Percentiles rank a stretch among this genome's conserved stretches.
These are phyloP conservation scores for Hemibagrus guttatus DNA, from an alignment of 2,797 vertebrate genomes.

Conservation along the genomic window DNA sequence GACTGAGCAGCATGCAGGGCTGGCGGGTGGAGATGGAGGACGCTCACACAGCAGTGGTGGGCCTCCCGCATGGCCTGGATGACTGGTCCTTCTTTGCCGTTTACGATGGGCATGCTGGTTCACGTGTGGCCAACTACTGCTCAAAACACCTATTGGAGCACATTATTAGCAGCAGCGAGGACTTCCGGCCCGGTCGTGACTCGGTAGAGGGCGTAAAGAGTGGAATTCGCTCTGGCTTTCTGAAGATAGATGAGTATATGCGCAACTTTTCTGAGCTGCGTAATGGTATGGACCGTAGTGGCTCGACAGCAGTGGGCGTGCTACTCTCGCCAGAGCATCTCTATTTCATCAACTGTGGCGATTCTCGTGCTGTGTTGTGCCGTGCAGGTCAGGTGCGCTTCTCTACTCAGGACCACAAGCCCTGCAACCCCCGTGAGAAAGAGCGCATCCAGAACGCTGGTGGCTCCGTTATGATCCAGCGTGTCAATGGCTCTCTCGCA, in stretches of 20 bases:
- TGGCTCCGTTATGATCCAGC: conserved; percentile 98
- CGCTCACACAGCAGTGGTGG: conserved; percentile 95
- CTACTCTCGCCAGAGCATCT: conserved; percentile 92
- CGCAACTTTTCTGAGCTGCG: conserved; percentile 97
- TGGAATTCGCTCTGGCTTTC: conserved; percentile 96
- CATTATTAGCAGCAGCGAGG: conserved; percentile 90
- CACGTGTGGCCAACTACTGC: conserved; percentile 97
- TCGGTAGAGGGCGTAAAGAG: conserved; percentile 95
- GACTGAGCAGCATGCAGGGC: conserved; percentile 99
- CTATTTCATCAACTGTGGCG: conserved; percentile 99
- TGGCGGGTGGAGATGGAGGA: conserved; percentile 99
- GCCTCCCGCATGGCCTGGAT: conserved; percentile 92
- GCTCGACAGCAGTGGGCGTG: conserved; percentile 96
- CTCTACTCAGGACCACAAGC: conserved; percentile 99
- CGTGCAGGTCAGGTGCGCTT: conserved; percentile 92
- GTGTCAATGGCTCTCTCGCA: conserved; percentile 96
- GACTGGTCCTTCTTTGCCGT: conserved; percentile 99
- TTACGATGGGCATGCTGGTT: conserved; percentile 97
- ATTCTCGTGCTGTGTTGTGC: conserved; percentile 93
- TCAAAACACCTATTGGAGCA: conserved; percentile 96
- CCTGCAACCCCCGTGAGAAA: conserved; percentile 96
- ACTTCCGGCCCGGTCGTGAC: conserved; percentile 83
- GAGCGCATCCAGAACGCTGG: conserved; percentile 98
- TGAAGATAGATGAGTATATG: conserved; percentile 99
- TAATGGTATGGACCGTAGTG: conserved; percentile 98